phyloP scores from a whole-genome alignment of 1,140 invertebrate genomes.

The Harpegnathos saltator region DNA sequence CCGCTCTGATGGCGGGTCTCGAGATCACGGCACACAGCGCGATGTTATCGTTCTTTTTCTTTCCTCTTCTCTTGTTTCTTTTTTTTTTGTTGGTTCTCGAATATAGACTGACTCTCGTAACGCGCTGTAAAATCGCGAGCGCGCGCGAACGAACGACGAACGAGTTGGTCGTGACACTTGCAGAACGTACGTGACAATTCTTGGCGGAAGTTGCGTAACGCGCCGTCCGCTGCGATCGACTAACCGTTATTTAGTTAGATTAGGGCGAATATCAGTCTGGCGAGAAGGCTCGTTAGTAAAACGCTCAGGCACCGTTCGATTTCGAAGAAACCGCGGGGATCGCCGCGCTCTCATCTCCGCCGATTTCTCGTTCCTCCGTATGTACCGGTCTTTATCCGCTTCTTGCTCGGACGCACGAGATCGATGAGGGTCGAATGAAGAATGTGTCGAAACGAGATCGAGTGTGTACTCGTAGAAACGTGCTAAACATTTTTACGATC shows the following conservation, averaged over 20 bases:
- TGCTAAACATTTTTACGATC: not conserved
- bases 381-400: slow-evolving; percentile 1
- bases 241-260: slow-evolving; percentile 32
- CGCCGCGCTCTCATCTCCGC: not conserved
- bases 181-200: not conserved
- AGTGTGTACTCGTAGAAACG: not conserved
- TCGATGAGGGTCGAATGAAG: not conserved
- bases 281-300: slow-evolving; percentile 54
- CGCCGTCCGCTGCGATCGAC: not conserved
- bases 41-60: not conserved
- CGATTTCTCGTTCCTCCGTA: not conserved
- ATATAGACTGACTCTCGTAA: slow-evolving; percentile 30
- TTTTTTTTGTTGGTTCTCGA: not conserved
- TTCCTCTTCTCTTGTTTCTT: too few relatives aligned
- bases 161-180: slow-evolving; percentile 25
- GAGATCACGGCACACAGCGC: not conserved
- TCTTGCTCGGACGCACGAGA: not conserved
- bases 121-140: not conserved
- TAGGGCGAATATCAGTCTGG: slow-evolving; percentile 49
- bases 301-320: slow-evolving; percentile 55
- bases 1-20: not conserved
- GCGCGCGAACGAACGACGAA: too few relatives aligned
- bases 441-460: slow-evolving; percentile 8
- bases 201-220: slow-evolving; percentile 4
- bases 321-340: slow-evolving; percentile 18